A percentile compares a stretch with the other conserved stretches of the same genome.
Conservation (phyloP, 2,888 invertebrate genomes). For the Pelosia muscerda region DNA sequence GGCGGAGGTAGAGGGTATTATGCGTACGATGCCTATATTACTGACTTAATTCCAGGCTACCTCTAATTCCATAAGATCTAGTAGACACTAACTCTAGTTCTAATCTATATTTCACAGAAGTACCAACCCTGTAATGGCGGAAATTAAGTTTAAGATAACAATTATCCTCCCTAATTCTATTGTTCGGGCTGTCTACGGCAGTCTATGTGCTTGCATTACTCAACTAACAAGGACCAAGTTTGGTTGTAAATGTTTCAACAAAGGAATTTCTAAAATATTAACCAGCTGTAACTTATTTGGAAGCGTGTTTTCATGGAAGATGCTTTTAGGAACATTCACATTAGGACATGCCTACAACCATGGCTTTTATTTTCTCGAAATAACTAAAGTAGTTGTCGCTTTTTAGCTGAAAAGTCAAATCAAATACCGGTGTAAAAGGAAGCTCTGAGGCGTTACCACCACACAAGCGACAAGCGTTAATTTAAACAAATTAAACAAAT, state of each 20-base stretch:
- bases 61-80: slow-evolving; percentile 2
- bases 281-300: not conserved
- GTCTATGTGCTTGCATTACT: slow-evolving; percentile 25
- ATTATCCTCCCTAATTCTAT: slow-evolving; percentile 35
- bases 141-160: slow-evolving; percentile 42
- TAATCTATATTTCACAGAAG: not conserved
- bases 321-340: not conserved
- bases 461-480: too few relatives aligned
- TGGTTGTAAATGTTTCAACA: slow-evolving; percentile 15
- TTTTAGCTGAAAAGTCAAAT: too few relatives aligned
- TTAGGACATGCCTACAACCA: too few relatives aligned
- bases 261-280: not conserved
- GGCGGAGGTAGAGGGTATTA: not conserved
- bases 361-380: too few relatives aligned
- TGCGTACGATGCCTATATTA: not conserved
- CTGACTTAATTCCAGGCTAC: not conserved
- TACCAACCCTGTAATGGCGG: slow-evolving; percentile 19
- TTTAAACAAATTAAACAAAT: too few relatives aligned
- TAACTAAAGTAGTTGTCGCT: too few relatives aligned
- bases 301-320: not conserved
- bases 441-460: too few relatives aligned
- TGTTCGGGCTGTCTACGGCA: slow-evolving; percentile 28
- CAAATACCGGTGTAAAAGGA: too few relatives aligned
- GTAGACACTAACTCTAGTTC: too few relatives aligned
- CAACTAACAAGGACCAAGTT: slow-evolving; percentile 15